These are phyloP conservation scores for Oreonectes daqikongensis DNA, from an alignment of 2,797 vertebrate genomes.

Conservation along the genomic window DNA sequence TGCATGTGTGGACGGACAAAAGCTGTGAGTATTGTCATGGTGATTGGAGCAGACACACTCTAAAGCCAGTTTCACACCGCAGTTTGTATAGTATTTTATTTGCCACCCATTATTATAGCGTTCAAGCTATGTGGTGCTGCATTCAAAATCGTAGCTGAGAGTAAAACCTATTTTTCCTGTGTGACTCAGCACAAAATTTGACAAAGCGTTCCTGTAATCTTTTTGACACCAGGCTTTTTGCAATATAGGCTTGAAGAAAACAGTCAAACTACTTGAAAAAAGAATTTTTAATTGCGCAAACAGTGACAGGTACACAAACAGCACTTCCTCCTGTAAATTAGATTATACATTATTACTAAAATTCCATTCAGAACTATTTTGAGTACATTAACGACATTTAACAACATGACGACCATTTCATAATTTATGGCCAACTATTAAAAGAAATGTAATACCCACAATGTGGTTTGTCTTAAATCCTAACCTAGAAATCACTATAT, in stretches of 20 bases:
- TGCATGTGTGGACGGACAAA: constrained; percentile 99
- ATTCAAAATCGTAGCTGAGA: no score
- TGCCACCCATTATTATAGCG: background rate
- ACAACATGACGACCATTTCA: no score
- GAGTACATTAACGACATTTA: no score
- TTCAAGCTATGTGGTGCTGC: background rate
- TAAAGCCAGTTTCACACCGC: background rate
- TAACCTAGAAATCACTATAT: no score
- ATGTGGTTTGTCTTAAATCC: no score
- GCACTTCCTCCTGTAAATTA: no score
- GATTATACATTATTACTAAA: no score
- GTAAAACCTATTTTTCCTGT: no score
- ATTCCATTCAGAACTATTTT: no score
- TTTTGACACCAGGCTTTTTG: background rate
- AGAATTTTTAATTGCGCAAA: background rate
- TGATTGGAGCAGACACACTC: background rate
- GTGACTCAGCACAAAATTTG: background rate
- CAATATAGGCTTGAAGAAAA: background rate
- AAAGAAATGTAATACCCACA: no score
- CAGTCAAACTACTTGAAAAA: background rate
- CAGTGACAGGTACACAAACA: no score
- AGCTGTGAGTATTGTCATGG: constrained; percentile 82
- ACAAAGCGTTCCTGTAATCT: background rate
- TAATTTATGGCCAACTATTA: no score
- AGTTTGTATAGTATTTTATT: background rate